Evolutionary conservation across 2,888 invertebrate genomes (phyloP).

Genomic region (Serripes groenlandicus): DNA sequence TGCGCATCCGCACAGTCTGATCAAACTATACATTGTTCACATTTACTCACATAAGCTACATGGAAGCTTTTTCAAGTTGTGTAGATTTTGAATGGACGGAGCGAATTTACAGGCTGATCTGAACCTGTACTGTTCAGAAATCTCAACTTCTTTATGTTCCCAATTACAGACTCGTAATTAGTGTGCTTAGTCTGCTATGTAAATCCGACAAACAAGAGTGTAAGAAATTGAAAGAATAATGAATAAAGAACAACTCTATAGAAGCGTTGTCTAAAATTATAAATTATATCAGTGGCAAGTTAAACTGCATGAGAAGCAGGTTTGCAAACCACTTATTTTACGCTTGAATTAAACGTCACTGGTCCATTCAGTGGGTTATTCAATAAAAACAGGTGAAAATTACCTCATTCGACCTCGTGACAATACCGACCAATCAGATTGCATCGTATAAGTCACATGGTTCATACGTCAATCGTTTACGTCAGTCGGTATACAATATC

Average conservation of each 20-base stretch:
- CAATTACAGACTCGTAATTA: too few relatives aligned
- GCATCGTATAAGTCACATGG: neutral
- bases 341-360: neutral
- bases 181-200: too few relatives aligned
- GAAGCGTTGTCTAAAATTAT: too few relatives aligned
- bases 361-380: conserved; percentile 6
- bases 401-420: conserved; percentile 21
- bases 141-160: too few relatives aligned
- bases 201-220: too few relatives aligned
- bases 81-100: neutral
- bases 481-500: conserved; percentile 29
- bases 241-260: too few relatives aligned
- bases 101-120: neutral
- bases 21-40: neutral
- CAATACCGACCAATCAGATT: conserved; percentile 2
- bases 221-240: too few relatives aligned
- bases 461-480: conserved; percentile 26
- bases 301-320: too few relatives aligned
- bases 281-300: too few relatives aligned
- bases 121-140: too few relatives aligned
- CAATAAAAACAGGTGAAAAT: conserved; percentile 29
- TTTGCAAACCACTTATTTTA: too few relatives aligned
- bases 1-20: neutral
- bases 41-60: neutral
- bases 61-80: too few relatives aligned